Evolutionary conservation across 2,113 vertebrate species (phyloP).

Genomic region (Camelus bactrianus): DNA sequence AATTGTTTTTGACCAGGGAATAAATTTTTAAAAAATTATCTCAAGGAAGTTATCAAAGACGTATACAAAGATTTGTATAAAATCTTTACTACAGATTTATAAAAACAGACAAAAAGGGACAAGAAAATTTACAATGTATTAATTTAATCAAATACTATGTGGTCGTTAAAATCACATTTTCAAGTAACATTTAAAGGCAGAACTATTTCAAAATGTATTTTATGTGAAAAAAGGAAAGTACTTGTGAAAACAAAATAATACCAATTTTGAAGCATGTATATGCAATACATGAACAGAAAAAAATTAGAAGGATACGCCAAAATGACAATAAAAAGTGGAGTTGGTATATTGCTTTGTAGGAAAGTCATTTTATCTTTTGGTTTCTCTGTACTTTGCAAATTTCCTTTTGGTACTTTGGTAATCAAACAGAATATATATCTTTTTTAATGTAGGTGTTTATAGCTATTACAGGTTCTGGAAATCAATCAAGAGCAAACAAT

Average conservation of each 20-base stretch:
- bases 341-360: background rate
- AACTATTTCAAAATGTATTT: slow-evolving; percentile 35
- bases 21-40: background rate
- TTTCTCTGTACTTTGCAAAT: background rate
- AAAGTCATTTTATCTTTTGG: background rate
- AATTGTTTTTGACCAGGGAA: background rate
- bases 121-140: slow-evolving; percentile 22
- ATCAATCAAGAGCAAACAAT: background rate
- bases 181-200: slow-evolving; percentile 44
- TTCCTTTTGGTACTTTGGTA: slow-evolving; percentile 1
- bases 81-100: slow-evolving; percentile 22
- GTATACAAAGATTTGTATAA: background rate
- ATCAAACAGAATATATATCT: background rate
- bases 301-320: background rate
- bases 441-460: background rate
- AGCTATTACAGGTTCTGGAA: background rate
- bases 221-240: background rate
- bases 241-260: background rate
- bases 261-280: background rate
- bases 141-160: slow-evolving; percentile 14
- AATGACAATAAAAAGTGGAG: background rate
- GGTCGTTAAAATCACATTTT: slow-evolving; percentile 23
- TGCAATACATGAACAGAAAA: background rate
- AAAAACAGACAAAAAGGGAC: background rate
- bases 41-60: slow-evolving; percentile 18